Evolutionary conservation across 2,888 invertebrate genomes (phyloP).

Genomic region (Apodemia duryi): DNA sequence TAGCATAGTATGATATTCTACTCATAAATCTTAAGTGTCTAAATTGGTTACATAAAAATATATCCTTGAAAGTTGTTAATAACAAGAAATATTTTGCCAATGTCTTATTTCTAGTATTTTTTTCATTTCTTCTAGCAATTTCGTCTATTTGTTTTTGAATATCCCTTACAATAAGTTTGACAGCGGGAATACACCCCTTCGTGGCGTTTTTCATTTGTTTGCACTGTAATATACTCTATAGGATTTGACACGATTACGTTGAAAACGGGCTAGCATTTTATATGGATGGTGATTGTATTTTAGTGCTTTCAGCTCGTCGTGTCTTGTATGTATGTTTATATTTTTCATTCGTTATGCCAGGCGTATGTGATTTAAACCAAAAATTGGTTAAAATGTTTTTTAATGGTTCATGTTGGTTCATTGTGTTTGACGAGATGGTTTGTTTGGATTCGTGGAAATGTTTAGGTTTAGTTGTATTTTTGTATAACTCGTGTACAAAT

Average conservation of each 20-base stretch:
- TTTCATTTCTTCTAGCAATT: background rate
- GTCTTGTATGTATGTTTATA: slow-evolving; percentile 24
- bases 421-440: slow-evolving; percentile 18
- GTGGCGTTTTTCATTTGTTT: slow-evolving; percentile 15
- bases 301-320: slow-evolving; percentile 7
- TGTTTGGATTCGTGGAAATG: slow-evolving; percentile 15
- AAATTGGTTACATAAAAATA: too few species aligned
- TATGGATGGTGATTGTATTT: slow-evolving; percentile 6
- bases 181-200: slow-evolving; percentile 1
- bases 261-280: slow-evolving; percentile 14
- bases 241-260: slow-evolving; percentile 16
- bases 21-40: too few species aligned
- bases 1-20: too few species aligned
- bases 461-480: slow-evolving; percentile 16
- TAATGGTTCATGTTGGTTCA: slow-evolving; percentile 22
- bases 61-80: too few species aligned
- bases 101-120: background rate
- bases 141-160: background rate
- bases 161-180: background rate
- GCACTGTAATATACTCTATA: slow-evolving; percentile 19
- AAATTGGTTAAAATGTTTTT: slow-evolving; percentile 33
- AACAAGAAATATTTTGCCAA: too few species aligned
- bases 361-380: slow-evolving; percentile 31
- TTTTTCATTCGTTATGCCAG: slow-evolving; percentile 23
- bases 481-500: slow-evolving; percentile 10